Evolutionary conservation across 2,113 vertebrate species (phyloP).

Genomic region (Salvelinus sp.): DNA sequence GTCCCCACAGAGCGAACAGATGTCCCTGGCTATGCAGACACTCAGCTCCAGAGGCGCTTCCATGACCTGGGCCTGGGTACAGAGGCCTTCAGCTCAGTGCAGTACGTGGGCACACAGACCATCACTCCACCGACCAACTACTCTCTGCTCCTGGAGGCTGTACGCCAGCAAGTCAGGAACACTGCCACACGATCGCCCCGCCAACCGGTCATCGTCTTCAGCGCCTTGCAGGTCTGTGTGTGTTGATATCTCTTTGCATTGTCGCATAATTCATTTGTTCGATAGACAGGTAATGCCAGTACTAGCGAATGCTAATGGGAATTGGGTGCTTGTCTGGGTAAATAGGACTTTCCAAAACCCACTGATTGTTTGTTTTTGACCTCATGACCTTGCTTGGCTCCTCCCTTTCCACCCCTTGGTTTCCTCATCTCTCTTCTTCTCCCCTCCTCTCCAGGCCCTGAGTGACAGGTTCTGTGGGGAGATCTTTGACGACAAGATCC

Average conservation of each 20-base stretch:
- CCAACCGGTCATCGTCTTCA: slow-evolving; percentile 76
- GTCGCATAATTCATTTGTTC: too few species aligned
- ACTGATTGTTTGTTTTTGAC: background rate
- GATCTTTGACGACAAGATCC: slow-evolving; percentile 73
- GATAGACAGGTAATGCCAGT: too few species aligned
- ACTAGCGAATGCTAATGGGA: too few species aligned
- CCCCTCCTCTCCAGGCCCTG: slow-evolving; percentile 62
- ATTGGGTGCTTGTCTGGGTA: too few species aligned
- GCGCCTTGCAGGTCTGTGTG: slow-evolving; percentile 71
- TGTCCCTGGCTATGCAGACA: slow-evolving; percentile 61
- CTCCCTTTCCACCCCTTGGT: background rate
- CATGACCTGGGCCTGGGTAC: slow-evolving; percentile 73
- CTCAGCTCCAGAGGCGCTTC: slow-evolving; percentile 76
- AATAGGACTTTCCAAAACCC: too few species aligned
- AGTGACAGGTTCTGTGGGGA: slow-evolving; percentile 81
- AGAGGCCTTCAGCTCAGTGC: slow-evolving; percentile 79
- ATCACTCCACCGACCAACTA: slow-evolving; percentile 77
- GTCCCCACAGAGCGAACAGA: slow-evolving; percentile 55
- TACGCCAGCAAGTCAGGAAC: slow-evolving; percentile 72
- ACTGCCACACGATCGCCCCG: slow-evolving; percentile 77
- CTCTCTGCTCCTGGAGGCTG: slow-evolving; percentile 62
- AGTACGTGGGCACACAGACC: slow-evolving; percentile 81
- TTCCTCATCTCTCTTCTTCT: background rate
- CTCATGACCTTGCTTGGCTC: background rate
- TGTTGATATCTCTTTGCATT: background rate